Evolutionary conservation across 2,113 vertebrate species (phyloP), one percentile per base, ranked within the genome.

Genomic region (Calidris pugnax): DNA sequence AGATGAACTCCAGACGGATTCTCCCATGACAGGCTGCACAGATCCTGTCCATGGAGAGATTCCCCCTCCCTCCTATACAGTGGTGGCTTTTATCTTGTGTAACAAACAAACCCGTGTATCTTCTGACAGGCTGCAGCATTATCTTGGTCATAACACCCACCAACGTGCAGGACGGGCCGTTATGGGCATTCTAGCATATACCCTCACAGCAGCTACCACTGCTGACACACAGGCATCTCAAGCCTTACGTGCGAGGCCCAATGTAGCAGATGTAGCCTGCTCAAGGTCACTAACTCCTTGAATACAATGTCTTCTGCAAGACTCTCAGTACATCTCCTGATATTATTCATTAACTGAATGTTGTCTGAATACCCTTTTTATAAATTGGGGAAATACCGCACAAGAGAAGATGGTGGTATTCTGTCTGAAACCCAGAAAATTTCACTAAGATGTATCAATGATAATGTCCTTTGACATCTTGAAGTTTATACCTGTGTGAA

Each of bases 21-120:
- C 76, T 82, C 37, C 12, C 78, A 26, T 1, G 4, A 12, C 16
- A 19, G 1, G 2, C 30, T 55, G 45, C 0, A 0, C 24, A 59
- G 37, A 39, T 83, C 16, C 43, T 72, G 27, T 66, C 60, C 12
- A 2, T 18, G 16, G 41, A 78, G 62, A 67, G 7, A 6, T 39
- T 78, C 14, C 24, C 2, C 5, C 30, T 74, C 22, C 22, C 14
- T 95, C 20, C 7, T 27, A 5, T 51, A 14, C 18, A 32, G 4
- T 57, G 22, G 7, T 59, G 57, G 14, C 47, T 89, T 90, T 55
- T 41, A 27, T 72, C 14, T 59, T 50, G n/a, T 63, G 28, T 68
- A 30, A 63, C 37, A 71, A 79, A 28, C 7, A 55, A 59, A 53
- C 14, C 8, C 4, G 2, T 39, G 0, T 45, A 24, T 59, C 32